Base-by-base conservation (phyloP, 2,113 vertebrate genomes). In the Dendrocopos noguchii region DNA sequence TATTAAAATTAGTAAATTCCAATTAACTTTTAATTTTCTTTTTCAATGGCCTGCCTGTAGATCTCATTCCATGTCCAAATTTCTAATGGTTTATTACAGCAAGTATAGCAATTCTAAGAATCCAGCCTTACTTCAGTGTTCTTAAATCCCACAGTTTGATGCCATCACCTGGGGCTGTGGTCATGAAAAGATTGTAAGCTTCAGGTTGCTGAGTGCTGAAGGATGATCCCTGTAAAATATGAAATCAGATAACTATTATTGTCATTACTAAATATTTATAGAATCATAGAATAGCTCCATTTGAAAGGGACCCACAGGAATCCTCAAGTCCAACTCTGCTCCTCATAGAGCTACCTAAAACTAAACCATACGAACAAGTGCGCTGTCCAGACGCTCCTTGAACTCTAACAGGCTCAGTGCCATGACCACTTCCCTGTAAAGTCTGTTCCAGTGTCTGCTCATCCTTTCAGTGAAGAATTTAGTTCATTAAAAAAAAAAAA, bases 91-190 rank as follows among this genome's bases (percentile, higher is more conserved):
- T 12, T 70, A 67, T 33, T 24, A 63, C 7, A 88, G 20, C 15
- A 87, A 44, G 15, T 36, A n/a, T 31, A 20, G 79, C 27, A 79
- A 79, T 34, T 77, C 10, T 66, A 12, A 91, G 77, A 84, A 57
- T 63, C 63, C 28, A 59, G 36, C 25, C 96, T 88, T 93, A 99
- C 99, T 98, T 98, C 82, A 98, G 90, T 33, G 98, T 98, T 63
- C 99, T 98, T 71, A 99, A 90, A 95, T 99, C 99, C 99, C 99
- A 99, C 15, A 99, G 89, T 94, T 98, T 98, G 34, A 99, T 87
- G 17, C 98, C 98, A 31, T 99, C 98, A 13, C 98, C 98, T 56
- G 97, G 8, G 39, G 99, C 98, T 36, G 97, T 96, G 28, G 98
- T 99, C 60, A 98, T 93, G 80, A 99, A 99, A 59, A 99, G 98